A percentile compares a stretch with the other conserved stretches of the same genome.
These are phyloP conservation scores for Hemaris fuciformis DNA, from an alignment of 2,888 invertebrate species.

Conservation along the genomic window DNA sequence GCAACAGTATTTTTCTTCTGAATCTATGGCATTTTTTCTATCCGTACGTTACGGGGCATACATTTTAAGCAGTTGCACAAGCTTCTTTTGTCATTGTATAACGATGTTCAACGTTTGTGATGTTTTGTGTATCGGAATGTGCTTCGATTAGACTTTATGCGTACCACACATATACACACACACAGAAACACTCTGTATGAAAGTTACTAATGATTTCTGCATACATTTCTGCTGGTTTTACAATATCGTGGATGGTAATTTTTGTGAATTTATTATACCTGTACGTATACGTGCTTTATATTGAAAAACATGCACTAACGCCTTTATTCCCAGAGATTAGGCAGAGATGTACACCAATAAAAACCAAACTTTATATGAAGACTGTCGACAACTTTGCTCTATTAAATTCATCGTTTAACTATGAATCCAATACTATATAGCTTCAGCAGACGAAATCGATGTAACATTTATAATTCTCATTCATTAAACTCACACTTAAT, in stretches of 20 bases:
- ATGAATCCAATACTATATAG: too few relatives aligned
- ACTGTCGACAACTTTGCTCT: too few relatives aligned
- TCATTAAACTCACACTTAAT: too few relatives aligned
- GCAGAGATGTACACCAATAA: too few relatives aligned
- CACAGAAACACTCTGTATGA: not conserved
- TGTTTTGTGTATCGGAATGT: constrained; percentile 74
- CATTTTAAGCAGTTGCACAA: constrained; percentile 75
- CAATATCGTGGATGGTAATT: constrained; percentile 32
- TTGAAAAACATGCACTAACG: too few relatives aligned
- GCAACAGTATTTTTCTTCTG: not conserved
- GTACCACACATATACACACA: constrained; percentile 7
- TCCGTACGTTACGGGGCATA: constrained; percentile 58
- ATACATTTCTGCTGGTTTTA: not conserved
- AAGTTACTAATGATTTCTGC: not conserved
- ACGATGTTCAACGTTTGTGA: constrained; percentile 68
- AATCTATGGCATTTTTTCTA: constrained; percentile 28
- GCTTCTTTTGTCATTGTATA: constrained; percentile 79
- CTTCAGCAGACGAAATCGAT: too few relatives aligned
- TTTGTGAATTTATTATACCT: constrained; percentile 35
- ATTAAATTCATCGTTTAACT: too few relatives aligned
- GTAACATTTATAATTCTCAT: too few relatives aligned
- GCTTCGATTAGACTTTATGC: constrained; percentile 57
- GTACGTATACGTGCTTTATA: too few relatives aligned
- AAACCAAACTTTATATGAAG: too few relatives aligned
- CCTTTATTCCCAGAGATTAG: too few relatives aligned